Evolutionary conservation across 92 coral and sea anemone genomes (phyloP).

Genomic region (Plumapathes pennacea): DNA sequence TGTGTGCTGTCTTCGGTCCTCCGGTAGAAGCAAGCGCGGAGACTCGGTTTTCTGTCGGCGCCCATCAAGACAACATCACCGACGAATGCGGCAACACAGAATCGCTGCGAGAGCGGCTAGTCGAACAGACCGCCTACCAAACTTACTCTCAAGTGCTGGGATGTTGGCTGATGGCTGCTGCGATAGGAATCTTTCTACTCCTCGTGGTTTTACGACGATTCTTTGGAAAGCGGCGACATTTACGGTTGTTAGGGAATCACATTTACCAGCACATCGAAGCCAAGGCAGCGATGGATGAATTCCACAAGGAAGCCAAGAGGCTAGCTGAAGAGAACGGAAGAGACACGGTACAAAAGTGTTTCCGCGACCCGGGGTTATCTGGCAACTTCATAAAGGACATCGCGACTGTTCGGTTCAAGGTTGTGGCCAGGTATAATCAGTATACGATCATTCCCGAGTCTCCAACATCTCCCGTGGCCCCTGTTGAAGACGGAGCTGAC

Average conservation of each 20-base stretch:
- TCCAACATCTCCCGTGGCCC: too few species aligned
- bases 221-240: not conserved
- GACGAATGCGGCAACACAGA: not conserved
- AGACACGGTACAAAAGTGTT: not conserved
- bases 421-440: too few species aligned
- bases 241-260: constrained; percentile 17
- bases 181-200: constrained; percentile 4
- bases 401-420: too few species aligned
- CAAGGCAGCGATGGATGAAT: constrained; percentile 33
- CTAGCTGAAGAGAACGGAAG: constrained; percentile 30
- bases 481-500: too few species aligned
- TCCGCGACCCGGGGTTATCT: too few species aligned
- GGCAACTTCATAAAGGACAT: too few species aligned
- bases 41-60: too few species aligned
- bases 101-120: not conserved
- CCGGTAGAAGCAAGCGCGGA: not conserved
- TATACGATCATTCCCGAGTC: too few species aligned
- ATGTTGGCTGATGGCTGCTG: constrained; percentile 10
- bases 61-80: too few species aligned
- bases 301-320: constrained; percentile 44
- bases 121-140: constrained; percentile 13
- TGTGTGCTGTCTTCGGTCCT: constrained; percentile 55
- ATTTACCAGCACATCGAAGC: constrained; percentile 51
- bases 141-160: constrained; percentile 38
- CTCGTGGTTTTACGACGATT: constrained; percentile 15